Evolutionary conservation across 2,888 invertebrate genomes (phyloP).

Genomic region (Rhagonycha fulva): DNA sequence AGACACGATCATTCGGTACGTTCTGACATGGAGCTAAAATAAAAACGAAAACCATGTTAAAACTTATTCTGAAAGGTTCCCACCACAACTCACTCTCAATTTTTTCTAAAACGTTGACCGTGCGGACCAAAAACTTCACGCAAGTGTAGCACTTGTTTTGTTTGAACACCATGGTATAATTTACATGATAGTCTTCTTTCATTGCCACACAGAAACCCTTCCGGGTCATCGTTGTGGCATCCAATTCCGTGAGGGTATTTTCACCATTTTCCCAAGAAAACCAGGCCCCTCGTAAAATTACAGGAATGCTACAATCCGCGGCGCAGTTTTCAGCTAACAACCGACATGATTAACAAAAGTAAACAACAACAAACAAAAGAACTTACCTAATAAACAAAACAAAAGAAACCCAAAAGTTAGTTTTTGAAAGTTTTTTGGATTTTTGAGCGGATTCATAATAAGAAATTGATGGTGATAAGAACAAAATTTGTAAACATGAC

Average conservation of each 20-base stretch:
- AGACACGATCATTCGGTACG: constrained; percentile 66
- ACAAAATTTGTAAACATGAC: not conserved
- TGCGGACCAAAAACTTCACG: constrained; percentile 81
- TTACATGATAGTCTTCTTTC: constrained; percentile 74
- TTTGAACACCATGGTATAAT: constrained; percentile 84
- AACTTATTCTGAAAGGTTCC: not conserved
- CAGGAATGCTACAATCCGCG: constrained; percentile 72
- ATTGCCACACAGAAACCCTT: constrained; percentile 76
- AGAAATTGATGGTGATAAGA: not conserved
- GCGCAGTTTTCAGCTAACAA: constrained; percentile 1
- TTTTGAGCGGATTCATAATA: not conserved
- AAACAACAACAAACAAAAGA: not conserved
- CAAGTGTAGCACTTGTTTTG: constrained; percentile 78
- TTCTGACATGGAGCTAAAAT: constrained; percentile 74
- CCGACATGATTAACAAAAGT: not conserved
- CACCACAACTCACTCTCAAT: constrained; percentile 77
- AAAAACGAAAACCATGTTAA: not conserved
- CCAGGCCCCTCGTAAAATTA: constrained; percentile 84
- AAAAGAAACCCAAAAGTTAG: not conserved
- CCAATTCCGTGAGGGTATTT: constrained; percentile 82
- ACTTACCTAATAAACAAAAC: not conserved
- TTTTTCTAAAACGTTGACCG: constrained; percentile 87
- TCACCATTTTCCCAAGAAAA: constrained; percentile 88
- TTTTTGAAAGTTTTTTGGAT: not conserved
- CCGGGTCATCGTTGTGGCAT: constrained; percentile 77